Evolutionary conservation across 2,888 invertebrate genomes (phyloP), one percentile per base, ranked within the genome.

Genomic region (Drosophila emarginata): DNA sequence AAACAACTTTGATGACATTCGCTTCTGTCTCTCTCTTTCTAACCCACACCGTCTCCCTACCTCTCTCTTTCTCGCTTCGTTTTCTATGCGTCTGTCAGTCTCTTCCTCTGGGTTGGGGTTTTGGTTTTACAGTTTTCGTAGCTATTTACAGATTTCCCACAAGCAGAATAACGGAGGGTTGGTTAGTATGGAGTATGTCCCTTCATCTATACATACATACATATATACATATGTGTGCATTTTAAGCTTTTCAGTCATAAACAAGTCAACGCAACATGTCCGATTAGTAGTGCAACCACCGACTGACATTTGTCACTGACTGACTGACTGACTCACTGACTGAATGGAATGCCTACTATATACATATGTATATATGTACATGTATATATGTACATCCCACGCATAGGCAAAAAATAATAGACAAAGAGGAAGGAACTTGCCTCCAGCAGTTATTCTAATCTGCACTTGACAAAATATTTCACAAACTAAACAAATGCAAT

Each of bases 81-180:
- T 32, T 32, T 4, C n/a, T 32, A 2, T 32, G 32, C 9, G 14
- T 39, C 12, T 18, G 39, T 6, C 53, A 0, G 28, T 53, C 53
- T 53, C 14, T 51, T 62, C 58, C 69, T 52, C 53, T 50, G 57
- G 72, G 65, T 72, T 76, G 67, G 77, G 69, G 80, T 75, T 73
- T 77, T 73, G 77, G 74, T 67, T 73, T 78, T 80, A 70, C 78
- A 79, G 73, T 80, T 86, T 81, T 82, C 72, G 79, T 77, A 86
- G 87, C 87, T 83, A 87, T 83, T 83, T 83, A 83, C 87, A 83
- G 82, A 83, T 83, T 83, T 83, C 87, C 82, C 82, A 83, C 82
- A 83, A 83, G 9, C 26, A 12, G 14, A 28, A 32, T 11, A 26
- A 15, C 21, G 23, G 32, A 3, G 54, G 61, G 5, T 0, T n/a